A percentile compares a stretch with the other conserved stretches of the same genome.
Conservation (phyloP, 2,113 vertebrate species). For the Gavia stellata region DNA sequence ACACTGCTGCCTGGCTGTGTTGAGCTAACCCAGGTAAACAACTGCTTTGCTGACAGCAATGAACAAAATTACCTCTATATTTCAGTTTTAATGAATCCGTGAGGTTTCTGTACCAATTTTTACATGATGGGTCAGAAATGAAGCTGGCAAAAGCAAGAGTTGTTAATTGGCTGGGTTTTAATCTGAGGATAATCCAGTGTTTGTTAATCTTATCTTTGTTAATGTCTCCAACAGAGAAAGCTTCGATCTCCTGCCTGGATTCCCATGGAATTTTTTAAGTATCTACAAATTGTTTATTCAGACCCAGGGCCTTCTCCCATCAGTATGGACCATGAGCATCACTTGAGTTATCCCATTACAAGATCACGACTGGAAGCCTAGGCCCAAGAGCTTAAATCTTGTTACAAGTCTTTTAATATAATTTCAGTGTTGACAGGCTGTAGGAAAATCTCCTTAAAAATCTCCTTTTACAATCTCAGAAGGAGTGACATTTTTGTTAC, state of each 20-base stretch:
- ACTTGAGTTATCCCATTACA: background rate
- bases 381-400: background rate
- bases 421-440: background rate
- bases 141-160: background rate
- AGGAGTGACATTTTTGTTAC: background rate
- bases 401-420: background rate
- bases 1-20: background rate
- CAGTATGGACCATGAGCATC: background rate
- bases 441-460: background rate
- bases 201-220: background rate
- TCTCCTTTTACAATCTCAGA: background rate
- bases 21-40: background rate
- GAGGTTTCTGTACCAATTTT: background rate
- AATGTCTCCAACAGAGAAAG: background rate
- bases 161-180: background rate
- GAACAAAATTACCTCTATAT: background rate
- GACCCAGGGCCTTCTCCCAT: background rate
- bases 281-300: background rate
- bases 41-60: background rate
- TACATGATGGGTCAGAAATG: background rate
- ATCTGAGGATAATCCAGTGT: background rate
- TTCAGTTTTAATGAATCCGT: background rate
- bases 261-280: background rate
- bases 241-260: background rate
- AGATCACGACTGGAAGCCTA: background rate